A percentile compares a stretch with the other conserved stretches of the same genome.
phyloP scores from a whole-genome alignment of 2,888 invertebrate genomes.

The Taphrorychus bicolor region DNA sequence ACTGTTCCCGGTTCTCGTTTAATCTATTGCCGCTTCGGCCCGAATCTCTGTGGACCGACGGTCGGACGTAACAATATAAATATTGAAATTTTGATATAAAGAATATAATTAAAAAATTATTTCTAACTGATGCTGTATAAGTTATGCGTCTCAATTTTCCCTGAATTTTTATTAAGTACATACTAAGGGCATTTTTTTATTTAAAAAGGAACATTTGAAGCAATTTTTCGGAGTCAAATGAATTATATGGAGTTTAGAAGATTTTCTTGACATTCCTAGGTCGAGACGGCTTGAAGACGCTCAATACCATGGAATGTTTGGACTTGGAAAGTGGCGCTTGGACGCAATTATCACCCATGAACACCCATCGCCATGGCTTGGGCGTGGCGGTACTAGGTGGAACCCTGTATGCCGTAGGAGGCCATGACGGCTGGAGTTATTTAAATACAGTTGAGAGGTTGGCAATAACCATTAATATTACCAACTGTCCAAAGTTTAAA shows the following conservation, averaged over 20 bases:
- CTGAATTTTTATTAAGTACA: too few species aligned
- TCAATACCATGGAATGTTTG: slow-evolving; percentile 92
- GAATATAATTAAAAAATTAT: background rate
- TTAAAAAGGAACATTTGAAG: too few species aligned
- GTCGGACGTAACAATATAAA: too few species aligned
- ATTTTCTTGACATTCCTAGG: slow-evolving; percentile 59
- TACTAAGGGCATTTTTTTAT: too few species aligned
- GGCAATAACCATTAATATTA: too few species aligned
- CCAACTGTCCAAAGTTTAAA: background rate
- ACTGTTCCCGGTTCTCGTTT: too few species aligned
- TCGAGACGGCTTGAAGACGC: slow-evolving; percentile 90
- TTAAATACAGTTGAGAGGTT: slow-evolving; percentile 87
- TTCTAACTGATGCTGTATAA: too few species aligned
- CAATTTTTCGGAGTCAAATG: too few species aligned
- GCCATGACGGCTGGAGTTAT: slow-evolving; percentile 96
- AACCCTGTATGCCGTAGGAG: slow-evolving; percentile 93
- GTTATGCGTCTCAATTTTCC: too few species aligned
- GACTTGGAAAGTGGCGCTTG: slow-evolving; percentile 82
- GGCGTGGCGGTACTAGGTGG: slow-evolving; percentile 82
- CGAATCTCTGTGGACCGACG: too few species aligned
- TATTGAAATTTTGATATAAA: background rate
- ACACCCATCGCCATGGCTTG: slow-evolving; percentile 84
- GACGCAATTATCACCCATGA: slow-evolving; percentile 86
- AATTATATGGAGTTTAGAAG: background rate
- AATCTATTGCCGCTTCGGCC: too few species aligned